Base-by-base conservation (phyloP, 2,113 vertebrate genomes). In the Istiophorus platypterus region DNA sequence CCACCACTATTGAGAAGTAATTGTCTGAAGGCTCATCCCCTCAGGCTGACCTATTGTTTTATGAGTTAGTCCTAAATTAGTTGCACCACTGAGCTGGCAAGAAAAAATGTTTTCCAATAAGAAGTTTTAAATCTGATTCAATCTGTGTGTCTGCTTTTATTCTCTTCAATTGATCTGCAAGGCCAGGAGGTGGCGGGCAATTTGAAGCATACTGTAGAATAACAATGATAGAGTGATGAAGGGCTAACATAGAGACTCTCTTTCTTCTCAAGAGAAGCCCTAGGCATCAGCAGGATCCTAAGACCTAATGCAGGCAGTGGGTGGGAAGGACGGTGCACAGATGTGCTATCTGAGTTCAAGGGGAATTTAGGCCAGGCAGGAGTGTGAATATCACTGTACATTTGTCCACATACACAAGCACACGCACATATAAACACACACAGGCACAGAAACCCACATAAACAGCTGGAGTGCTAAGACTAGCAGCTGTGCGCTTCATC, bases 31-130 rank as follows among this genome's bases (percentile, higher is more conserved):
- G 47, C 80, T 20, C n/a, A 2, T 29, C 74, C 78, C 80, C 62
- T 64, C 39, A 62, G 87, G 84, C 71, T 24, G 0, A 67, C 61
- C 54, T 79, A 52, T 80, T 88, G 78, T 85, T 91, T 85, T 70
- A 80, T 76, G 81, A 92, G 85, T 92, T 85, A 85, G 71, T 76
- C 57, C 20, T 51, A 74, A 87, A 91, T 91, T 54, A 89, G 86
- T 90, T 79, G 85, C 66, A 61, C 22, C 45, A 34, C 54, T 27
- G 56, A 73, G 81, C 62, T 78, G 1, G 34, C 45, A 74, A 78
- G 56, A 75, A 39, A 59, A 87, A 80, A 73, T 78, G 51, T 66
- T 90, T 92, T 90, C 76, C 80, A 84, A 85, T 90, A 79, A 73
- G 67, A 47, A 18, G 27, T 80, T 78, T 88, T 67, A 72, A 76